Evolutionary conservation across 1,140 invertebrate genomes (phyloP).

Genomic region (Varroa destructor): DNA sequence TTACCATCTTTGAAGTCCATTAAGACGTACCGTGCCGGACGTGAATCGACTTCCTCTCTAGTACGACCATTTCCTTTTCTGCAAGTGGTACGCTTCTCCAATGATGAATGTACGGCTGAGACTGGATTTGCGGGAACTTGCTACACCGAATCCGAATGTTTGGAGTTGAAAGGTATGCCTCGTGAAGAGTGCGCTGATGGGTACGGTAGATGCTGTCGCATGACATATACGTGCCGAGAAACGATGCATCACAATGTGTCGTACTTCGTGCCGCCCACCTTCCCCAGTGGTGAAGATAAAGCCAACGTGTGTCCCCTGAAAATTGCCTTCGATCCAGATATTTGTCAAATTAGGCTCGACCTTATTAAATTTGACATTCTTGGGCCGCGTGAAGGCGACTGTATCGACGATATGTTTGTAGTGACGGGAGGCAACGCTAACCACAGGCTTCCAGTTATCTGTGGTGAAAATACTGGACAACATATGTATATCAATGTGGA

Average conservation of each 20-base stretch:
- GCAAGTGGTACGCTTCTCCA: slow-evolving; percentile 54
- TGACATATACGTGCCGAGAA: slow-evolving; percentile 53
- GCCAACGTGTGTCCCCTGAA: slow-evolving; percentile 19
- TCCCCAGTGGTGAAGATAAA: slow-evolving; percentile 50
- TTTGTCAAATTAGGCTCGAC: slow-evolving; percentile 56
- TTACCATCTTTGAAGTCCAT: not conserved
- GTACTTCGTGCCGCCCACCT: slow-evolving; percentile 64
- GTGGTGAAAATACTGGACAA: slow-evolving; percentile 64
- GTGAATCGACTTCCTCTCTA: slow-evolving; percentile 3
- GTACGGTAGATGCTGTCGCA: slow-evolving; percentile 37
- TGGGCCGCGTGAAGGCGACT: slow-evolving; percentile 54
- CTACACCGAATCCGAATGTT: slow-evolving; percentile 43
- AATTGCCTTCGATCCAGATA: not conserved
- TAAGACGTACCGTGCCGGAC: not conserved
- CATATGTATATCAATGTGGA: slow-evolving; percentile 41
- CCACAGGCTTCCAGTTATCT: slow-evolving; percentile 56
- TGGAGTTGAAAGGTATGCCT: slow-evolving; percentile 31
- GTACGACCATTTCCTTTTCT: slow-evolving; percentile 43
- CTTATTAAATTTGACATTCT: slow-evolving; percentile 51
- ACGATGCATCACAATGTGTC: slow-evolving; percentile 62
- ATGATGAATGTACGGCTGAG: slow-evolving; percentile 47
- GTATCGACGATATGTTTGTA: slow-evolving; percentile 54
- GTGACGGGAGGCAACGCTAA: slow-evolving; percentile 54
- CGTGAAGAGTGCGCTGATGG: slow-evolving; percentile 35
- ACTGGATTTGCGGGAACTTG: slow-evolving; percentile 52